Conservation (phyloP, 2,888 invertebrate species). For the Zonitis immaculata region DNA sequence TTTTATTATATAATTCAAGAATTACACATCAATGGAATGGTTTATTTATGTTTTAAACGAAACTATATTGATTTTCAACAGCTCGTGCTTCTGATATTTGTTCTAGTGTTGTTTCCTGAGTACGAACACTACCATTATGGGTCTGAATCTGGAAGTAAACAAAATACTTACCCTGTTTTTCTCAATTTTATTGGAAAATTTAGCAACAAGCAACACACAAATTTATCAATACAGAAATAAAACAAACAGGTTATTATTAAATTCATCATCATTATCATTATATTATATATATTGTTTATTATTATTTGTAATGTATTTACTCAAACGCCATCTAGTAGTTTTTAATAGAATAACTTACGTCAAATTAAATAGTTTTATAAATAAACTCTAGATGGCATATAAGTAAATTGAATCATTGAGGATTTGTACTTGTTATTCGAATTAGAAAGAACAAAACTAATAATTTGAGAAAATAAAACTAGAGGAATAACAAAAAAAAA, state of each 20-base stretch:
- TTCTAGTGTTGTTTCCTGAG: conserved; percentile 73
- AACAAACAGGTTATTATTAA: not conserved
- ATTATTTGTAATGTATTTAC: not conserved
- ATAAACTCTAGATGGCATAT: no score
- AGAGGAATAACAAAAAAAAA: not conserved
- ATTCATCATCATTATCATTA: not conserved
- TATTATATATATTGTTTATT: not conserved
- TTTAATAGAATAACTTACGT: no score
- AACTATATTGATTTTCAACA: conserved; percentile 80
- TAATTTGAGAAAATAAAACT: not conserved
- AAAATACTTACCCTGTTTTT: conserved; percentile 1
- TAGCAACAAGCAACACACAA: not conserved
- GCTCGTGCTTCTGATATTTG: conserved; percentile 57
- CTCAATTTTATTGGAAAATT: not conserved
- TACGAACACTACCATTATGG: conserved; percentile 76
- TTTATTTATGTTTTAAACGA: conserved; percentile 50
- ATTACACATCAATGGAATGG: not conserved
- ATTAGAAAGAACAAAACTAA: no score
- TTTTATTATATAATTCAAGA: not conserved
- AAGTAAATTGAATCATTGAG: no score
- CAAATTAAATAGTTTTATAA: no score
- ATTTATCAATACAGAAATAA: conserved; percentile 1
- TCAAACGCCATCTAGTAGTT: no score
- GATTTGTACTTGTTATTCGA: no score
- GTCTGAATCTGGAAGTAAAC: conserved; percentile 60